Evolutionary conservation across 2,888 invertebrate genomes (phyloP).

Genomic region (Stictocephala bisonia): DNA sequence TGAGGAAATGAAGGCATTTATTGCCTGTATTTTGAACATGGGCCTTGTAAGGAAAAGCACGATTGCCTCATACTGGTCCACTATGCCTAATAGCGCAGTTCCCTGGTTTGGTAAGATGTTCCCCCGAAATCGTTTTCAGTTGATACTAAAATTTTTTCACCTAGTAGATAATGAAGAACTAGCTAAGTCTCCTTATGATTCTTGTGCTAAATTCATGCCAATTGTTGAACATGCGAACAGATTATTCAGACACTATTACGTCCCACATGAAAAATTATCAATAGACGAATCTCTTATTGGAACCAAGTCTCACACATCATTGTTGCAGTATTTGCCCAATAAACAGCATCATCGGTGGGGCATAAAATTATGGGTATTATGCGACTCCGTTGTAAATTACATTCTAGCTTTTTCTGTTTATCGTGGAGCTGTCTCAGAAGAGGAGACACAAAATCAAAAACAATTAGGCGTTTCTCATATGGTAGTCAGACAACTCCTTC

Average conservation of each 20-base stretch:
- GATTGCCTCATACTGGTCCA: conserved; percentile 7
- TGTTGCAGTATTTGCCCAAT: not conserved
- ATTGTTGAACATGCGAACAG: not conserved
- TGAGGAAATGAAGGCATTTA: not conserved
- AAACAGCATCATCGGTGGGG: conserved; percentile 29
- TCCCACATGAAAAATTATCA: not conserved
- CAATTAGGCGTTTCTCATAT: too few relatives aligned
- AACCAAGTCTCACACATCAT: not conserved
- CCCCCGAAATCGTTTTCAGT: not conserved
- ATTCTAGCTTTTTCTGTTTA: too few relatives aligned
- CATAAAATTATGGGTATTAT: conserved; percentile 3
- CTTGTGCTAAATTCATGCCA: not conserved
- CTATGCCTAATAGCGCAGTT: not conserved
- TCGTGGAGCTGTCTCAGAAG: too few relatives aligned
- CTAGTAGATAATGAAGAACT: not conserved
- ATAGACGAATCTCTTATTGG: not conserved
- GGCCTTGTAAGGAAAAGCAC: not conserved
- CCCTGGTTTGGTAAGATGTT: conserved; percentile 7
- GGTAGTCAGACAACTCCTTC: not conserved
- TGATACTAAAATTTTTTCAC: not conserved
- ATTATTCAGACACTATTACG: not conserved
- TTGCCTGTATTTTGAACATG: conserved; percentile 18
- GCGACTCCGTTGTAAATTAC: too few relatives aligned
- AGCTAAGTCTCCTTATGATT: not conserved
- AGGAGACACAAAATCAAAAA: too few relatives aligned